Evolutionary conservation across 1,140 invertebrate species (phyloP).

Genomic region (Venturia canescens): DNA sequence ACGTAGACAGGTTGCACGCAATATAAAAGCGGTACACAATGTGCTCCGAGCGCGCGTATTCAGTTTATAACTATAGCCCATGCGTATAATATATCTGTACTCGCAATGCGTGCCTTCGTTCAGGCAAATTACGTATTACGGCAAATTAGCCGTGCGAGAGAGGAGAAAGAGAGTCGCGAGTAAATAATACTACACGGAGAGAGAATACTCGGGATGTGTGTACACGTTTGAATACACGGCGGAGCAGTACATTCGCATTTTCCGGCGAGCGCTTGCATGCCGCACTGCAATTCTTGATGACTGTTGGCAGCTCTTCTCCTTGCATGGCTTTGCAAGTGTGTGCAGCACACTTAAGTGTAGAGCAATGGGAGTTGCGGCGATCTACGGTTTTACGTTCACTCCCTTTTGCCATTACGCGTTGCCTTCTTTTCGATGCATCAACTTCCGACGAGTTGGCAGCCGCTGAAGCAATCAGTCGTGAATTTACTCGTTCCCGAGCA

Average conservation of each 20-base stretch:
- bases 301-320: conserved; percentile 15
- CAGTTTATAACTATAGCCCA: neutral
- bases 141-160: conserved; percentile 43
- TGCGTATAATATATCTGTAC: neutral
- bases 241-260: conserved; percentile 23
- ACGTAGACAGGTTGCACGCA: neutral
- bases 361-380: too few species aligned
- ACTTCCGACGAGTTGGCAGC: too few species aligned
- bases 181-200: conserved; percentile 28
- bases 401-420: too few species aligned
- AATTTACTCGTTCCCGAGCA: too few species aligned
- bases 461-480: too few species aligned
- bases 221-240: too few species aligned
- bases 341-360: too few species aligned
- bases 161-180: neutral
- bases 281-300: conserved; percentile 31
- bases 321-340: neutral
- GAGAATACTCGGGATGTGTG: neutral
- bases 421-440: too few species aligned
- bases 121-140: conserved; percentile 43
- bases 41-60: neutral
- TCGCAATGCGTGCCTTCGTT: neutral
- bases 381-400: too few species aligned
- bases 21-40: neutral
- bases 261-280: conserved; percentile 36